Base-by-base conservation (phyloP, 2,888 invertebrate genomes). In the Pristionchus exspectatus region DNA sequence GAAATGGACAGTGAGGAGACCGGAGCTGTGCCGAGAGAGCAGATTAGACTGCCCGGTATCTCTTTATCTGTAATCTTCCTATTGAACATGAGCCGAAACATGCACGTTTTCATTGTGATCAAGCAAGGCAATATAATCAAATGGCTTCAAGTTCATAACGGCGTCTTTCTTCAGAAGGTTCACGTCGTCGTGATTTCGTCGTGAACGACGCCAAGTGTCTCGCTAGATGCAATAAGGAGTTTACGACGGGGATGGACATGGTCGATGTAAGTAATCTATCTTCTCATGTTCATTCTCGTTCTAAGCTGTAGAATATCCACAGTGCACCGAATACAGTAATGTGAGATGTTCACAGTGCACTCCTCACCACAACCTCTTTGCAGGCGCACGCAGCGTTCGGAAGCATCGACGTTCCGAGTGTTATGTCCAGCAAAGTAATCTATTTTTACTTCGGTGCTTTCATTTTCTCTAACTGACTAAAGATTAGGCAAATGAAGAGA, bases 301-400 rank as follows among this genome's bases (percentile, higher is more conserved):
- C 21, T 5, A 0, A 59, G 2, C 14, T 59, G 18, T 77, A 3
- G 38, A 38, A 33, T 12, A 2, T 72, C 2, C 72, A n/a, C 30
- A 24, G 18, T 30, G 12, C 33, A 81, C 7, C n/a, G 10, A 21
- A 1, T 33, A 50, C 16, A 66, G n/a, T 4, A 12, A 63, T 63
- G 27, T 72, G 72, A n/a, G 24, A 30, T 27, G 0, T 3, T 14
- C 72, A 30, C 72, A 72, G 12, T 38, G 74, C 77, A 81, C 77
- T 50, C 21, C 27, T n/a, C 83, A 59, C 83, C 14, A 4, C 7
- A 27, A 7, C 72, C 44, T 27, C 16, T 0, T 83, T 91, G 83
- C 90, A 94, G 94, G 94, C 95, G 24, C 95, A 95, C 90, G 93
- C 94, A 89, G 92, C 95, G 16, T 95, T 95, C 89, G 95, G 95